These are phyloP conservation scores for Anadara kagoshimensis DNA, from an alignment of 1,140 invertebrate species.

Conservation along the genomic window DNA sequence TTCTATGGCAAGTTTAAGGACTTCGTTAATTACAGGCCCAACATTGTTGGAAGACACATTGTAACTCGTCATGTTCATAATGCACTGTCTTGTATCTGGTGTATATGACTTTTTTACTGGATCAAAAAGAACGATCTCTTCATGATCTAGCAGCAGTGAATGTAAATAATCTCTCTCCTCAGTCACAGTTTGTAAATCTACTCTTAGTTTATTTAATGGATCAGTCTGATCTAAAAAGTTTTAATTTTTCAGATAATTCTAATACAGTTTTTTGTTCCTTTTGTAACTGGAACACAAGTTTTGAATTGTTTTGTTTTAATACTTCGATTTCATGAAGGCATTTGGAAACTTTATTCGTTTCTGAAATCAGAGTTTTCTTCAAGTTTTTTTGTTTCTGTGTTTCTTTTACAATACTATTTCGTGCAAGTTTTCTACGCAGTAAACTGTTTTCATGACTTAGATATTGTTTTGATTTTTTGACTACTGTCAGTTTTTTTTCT, in stretches of 20 bases:
- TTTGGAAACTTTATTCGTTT: conserved; percentile 9
- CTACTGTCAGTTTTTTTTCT: neutral
- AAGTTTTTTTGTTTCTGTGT: conserved; percentile 2
- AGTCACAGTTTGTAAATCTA: too few relatives aligned
- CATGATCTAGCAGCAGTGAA: neutral
- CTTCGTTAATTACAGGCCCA: conserved; percentile 3
- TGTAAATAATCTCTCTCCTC: conserved; percentile 14
- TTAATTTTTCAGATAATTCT: neutral
- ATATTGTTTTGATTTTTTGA: conserved; percentile 3
- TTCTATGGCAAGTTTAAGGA: conserved; percentile 8
- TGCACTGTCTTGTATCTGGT: too few relatives aligned
- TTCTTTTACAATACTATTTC: too few relatives aligned
- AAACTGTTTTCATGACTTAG: neutral
- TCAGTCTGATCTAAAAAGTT: neutral
- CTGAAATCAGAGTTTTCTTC: conserved; percentile 2
- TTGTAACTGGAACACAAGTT: neutral
- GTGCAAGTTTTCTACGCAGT: conserved; percentile 3
- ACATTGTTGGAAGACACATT: conserved; percentile 5
- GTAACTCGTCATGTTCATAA: too few relatives aligned
- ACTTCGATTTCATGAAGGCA: neutral
- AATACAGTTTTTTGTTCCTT: neutral
- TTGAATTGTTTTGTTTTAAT: conserved; percentile 3
- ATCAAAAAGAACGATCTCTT: conserved; percentile 1
- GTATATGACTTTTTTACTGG: conserved; percentile 1
- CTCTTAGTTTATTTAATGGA: too few relatives aligned